A percentile compares a stretch with the other conserved stretches of the same genome.
These are phyloP conservation scores for Sarcophilus harrisii DNA, from an alignment of 2,797 vertebrate genomes.

Conservation along the genomic window DNA sequence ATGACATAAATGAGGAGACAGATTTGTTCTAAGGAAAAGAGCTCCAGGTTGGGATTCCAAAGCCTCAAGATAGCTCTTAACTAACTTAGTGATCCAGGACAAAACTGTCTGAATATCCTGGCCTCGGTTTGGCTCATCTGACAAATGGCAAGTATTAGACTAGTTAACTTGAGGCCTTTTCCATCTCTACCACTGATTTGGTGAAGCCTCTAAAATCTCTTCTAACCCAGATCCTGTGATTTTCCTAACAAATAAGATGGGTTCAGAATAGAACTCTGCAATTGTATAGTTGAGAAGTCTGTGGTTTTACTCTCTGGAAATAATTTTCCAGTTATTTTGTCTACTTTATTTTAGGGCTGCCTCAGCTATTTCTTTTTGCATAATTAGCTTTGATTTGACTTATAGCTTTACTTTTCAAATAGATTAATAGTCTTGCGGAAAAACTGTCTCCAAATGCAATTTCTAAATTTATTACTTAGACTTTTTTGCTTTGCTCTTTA, in stretches of 20 bases:
- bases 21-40: neutral
- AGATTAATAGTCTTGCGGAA: conserved; percentile 4
- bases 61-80: neutral
- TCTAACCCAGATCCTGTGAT: neutral
- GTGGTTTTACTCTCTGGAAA: neutral
- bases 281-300: neutral
- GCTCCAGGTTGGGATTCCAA: neutral
- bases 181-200: neutral
- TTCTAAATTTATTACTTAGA: neutral
- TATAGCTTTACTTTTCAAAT: conserved; percentile 12
- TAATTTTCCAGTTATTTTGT: neutral
- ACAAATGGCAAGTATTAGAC: neutral
- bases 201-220: neutral
- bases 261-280: neutral
- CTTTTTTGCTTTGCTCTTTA: neutral
- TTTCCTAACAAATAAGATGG: neutral
- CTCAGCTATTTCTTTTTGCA: neutral
- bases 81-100: neutral
- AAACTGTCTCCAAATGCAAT: neutral
- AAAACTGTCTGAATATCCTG: neutral
- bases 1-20: neutral
- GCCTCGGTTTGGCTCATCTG: neutral
- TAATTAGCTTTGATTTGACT: conserved; percentile 39
- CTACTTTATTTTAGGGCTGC: neutral
- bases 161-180: neutral